These are phyloP conservation scores for Masnerella sp. DNA, from an alignment of 2,888 invertebrate genomes.

Conservation along the genomic window DNA sequence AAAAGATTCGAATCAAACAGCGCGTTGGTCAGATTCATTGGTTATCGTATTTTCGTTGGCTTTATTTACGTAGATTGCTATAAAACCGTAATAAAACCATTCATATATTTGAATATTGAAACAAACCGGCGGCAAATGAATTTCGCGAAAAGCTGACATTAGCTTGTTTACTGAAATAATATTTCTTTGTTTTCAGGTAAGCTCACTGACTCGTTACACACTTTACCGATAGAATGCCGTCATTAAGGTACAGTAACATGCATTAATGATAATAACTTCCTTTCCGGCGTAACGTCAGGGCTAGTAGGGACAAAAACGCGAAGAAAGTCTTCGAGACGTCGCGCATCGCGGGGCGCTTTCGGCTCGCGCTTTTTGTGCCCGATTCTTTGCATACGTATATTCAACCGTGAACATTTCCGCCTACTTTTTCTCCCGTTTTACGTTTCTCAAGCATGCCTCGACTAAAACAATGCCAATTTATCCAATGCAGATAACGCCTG, in stretches of 20 bases:
- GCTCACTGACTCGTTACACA: conserved; percentile 40
- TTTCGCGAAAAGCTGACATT: conserved; percentile 16
- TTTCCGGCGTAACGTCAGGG: conserved; percentile 38
- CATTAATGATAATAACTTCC: conserved; percentile 53
- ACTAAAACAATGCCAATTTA: conserved; percentile 58
- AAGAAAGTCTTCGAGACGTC: conserved; percentile 46
- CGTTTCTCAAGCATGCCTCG: conserved; percentile 57
- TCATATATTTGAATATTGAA: conserved; percentile 25
- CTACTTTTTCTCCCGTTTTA: conserved; percentile 58
- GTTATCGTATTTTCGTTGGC: conserved; percentile 29
- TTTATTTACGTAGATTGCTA: conserved; percentile 28
- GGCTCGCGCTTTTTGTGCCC: conserved; percentile 47
- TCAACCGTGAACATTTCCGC: conserved; percentile 58
- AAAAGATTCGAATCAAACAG: conserved; percentile 4
- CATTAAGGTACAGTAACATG: conserved; percentile 41
- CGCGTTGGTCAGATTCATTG: conserved; percentile 13
- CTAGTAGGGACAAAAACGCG: conserved; percentile 27
- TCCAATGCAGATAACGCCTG: conserved; percentile 60
- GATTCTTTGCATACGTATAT: conserved; percentile 54
- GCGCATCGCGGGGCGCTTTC: conserved; percentile 33
- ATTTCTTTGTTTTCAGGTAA: conserved; percentile 54
- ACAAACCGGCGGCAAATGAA: conserved; percentile 8
- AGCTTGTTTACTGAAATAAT: conserved; percentile 39
- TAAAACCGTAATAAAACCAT: conserved; percentile 35
- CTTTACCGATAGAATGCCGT: conserved; percentile 40